Percentiles rank a stretch among this genome's conserved stretches.
phyloP scores from a whole-genome alignment of 2,797 vertebrate species.

The Pristis pectinata region DNA sequence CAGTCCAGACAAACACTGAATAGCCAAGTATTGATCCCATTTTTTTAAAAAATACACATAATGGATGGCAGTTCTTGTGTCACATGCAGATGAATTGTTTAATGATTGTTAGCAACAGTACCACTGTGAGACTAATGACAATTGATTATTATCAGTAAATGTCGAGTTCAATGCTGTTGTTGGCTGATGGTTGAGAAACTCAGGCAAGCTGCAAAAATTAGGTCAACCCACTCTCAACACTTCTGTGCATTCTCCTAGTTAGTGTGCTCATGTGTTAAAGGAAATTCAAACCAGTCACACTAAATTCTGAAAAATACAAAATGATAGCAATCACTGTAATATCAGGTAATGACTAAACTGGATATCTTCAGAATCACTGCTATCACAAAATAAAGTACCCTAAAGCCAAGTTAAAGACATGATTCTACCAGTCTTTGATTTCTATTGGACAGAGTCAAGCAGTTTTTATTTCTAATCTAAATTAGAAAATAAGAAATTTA shows the following conservation, averaged over 20 bases:
- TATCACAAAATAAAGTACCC: background rate
- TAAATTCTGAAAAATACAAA: background rate
- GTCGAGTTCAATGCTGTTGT: background rate
- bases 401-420: background rate
- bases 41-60: background rate
- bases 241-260: background rate
- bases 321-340: background rate
- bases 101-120: background rate
- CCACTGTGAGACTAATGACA: background rate
- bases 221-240: too few species aligned
- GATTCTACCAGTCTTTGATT: background rate
- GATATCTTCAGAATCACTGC: background rate
- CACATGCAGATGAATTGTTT: background rate
- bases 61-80: background rate
- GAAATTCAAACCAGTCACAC: background rate
- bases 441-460: background rate
- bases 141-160: background rate
- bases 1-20: background rate
- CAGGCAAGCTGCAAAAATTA: too few species aligned
- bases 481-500: background rate
- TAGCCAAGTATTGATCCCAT: background rate
- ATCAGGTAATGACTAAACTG: background rate
- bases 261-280: too few species aligned
- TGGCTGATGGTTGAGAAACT: background rate
- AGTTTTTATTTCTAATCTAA: background rate